Percentiles rank a stretch among this genome's conserved stretches.
Conservation (phyloP, 2,113 vertebrate species). For the Ariopsis seemanni region DNA sequence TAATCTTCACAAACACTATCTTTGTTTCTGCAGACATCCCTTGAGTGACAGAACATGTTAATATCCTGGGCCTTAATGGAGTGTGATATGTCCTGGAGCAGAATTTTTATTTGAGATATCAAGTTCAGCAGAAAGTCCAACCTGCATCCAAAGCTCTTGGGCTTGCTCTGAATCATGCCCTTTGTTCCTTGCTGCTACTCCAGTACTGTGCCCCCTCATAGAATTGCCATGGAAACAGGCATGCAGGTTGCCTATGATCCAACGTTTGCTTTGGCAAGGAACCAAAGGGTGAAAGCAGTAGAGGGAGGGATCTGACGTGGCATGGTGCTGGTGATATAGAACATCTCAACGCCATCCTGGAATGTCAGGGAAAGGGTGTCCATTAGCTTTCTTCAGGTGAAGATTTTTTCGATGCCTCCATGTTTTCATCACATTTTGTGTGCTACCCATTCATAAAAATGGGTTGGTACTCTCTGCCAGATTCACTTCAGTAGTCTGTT, state of each 20-base stretch:
- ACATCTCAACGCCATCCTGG: slow-evolving; percentile 55
- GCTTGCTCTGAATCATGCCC: slow-evolving; percentile 74
- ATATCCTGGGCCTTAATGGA: slow-evolving; percentile 72
- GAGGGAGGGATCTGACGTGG: slow-evolving; percentile 56
- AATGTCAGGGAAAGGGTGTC: slow-evolving; percentile 60
- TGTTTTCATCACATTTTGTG: slow-evolving; percentile 58
- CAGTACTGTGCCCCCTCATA: slow-evolving; percentile 61
- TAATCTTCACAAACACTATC: slow-evolving; percentile 64
- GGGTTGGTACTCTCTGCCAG: slow-evolving; percentile 47
- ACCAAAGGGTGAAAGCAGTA: slow-evolving; percentile 70
- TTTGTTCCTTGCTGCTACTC: slow-evolving; percentile 75
- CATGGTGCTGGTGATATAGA: slow-evolving; percentile 62
- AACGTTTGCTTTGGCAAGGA: slow-evolving; percentile 78
- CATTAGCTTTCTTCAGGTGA: slow-evolving; percentile 54
- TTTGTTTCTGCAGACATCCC: slow-evolving; percentile 65
- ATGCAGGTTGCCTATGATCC: slow-evolving; percentile 61
- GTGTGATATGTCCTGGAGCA: slow-evolving; percentile 62
- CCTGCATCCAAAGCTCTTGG: slow-evolving; percentile 59
- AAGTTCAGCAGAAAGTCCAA: slow-evolving; percentile 67
- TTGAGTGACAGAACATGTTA: slow-evolving; percentile 71
- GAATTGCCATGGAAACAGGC: slow-evolving; percentile 69
- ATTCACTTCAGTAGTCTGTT: neutral
- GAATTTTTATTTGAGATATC: slow-evolving; percentile 54
- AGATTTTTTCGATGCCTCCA: slow-evolving; percentile 59
- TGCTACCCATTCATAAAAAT: neutral